Evolutionary conservation across 2,888 invertebrate species (phyloP).

Genomic region (Petrolisthes manimaculis): DNA sequence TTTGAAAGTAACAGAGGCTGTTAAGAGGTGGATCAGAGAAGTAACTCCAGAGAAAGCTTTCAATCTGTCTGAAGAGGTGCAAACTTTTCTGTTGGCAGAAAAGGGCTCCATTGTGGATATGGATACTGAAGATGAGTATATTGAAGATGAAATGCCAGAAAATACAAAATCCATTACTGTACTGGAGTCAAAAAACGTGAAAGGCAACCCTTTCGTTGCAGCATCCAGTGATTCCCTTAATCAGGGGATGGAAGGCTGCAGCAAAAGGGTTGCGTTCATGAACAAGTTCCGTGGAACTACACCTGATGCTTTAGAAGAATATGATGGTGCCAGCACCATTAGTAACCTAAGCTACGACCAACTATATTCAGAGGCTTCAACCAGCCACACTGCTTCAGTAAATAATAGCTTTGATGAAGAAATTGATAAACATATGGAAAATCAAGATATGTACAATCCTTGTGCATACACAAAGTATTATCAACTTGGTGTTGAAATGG

Average conservation of each 20-base stretch:
- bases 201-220: constrained; percentile 66
- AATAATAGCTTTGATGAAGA: constrained; percentile 54
- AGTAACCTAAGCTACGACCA: constrained; percentile 59
- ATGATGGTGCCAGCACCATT: constrained; percentile 59
- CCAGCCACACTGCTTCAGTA: constrained; percentile 49
- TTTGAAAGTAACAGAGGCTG: constrained; percentile 64
- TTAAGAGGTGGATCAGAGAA: constrained; percentile 65
- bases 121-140: constrained; percentile 58
- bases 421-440: constrained; percentile 38
- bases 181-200: constrained; percentile 65
- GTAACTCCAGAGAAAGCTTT: constrained; percentile 65
- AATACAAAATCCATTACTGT: constrained; percentile 28
- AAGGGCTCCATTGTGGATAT: constrained; percentile 34
- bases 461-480: constrained; percentile 63
- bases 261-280: constrained; percentile 65
- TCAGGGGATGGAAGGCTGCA: constrained; percentile 47
- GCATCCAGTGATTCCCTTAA: constrained; percentile 60
- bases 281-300: constrained; percentile 40
- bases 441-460: constrained; percentile 56
- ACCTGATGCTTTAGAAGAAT: constrained; percentile 57
- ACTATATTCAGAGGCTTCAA: constrained; percentile 57
- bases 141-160: constrained; percentile 44
- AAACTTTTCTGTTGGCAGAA: constrained; percentile 34
- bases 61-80: constrained; percentile 53
- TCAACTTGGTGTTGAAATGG: constrained; percentile 55